These are phyloP conservation scores for Ectobius pallidus DNA, from an alignment of 2,888 invertebrate genomes.

Conservation along the genomic window DNA sequence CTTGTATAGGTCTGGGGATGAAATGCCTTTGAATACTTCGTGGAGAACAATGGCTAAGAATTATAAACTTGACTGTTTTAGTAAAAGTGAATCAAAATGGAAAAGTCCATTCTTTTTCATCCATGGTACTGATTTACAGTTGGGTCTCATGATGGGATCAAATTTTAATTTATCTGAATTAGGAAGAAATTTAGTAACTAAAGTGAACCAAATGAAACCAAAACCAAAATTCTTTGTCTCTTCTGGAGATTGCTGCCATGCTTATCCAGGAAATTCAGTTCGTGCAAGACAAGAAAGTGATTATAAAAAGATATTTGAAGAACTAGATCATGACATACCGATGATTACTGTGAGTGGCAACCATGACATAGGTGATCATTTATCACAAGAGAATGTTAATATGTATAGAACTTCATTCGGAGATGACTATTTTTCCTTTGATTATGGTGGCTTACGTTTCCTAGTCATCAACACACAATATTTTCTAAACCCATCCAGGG, in stretches of 20 bases:
- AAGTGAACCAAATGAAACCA: conserved; percentile 55
- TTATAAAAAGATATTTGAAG: conserved; percentile 52
- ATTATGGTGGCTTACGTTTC: conserved; percentile 56
- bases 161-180: conserved; percentile 55
- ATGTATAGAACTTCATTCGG: conserved; percentile 55
- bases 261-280: conserved; percentile 52
- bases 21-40: too few relatives aligned
- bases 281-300: conserved; percentile 54
- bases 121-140: conserved; percentile 58
- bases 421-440: conserved; percentile 59
- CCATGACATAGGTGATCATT: conserved; percentile 59
- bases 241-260: conserved; percentile 60
- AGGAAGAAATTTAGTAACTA: conserved; percentile 51
- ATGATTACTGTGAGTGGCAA: conserved; percentile 60
- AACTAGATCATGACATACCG: conserved; percentile 54
- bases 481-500: conserved; percentile 49
- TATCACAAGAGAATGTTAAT: too few relatives aligned
- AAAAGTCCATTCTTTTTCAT: conserved; percentile 56
- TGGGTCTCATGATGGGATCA: conserved; percentile 58
- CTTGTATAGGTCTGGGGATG: too few relatives aligned
- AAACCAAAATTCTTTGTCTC: conserved; percentile 56
- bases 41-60: background rate
- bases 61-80: background rate
- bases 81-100: conserved; percentile 3
- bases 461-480: conserved; percentile 59